These are phyloP conservation scores for Petrocephalus sullivani DNA, from an alignment of 2,797 vertebrate species.

Conservation along the genomic window DNA sequence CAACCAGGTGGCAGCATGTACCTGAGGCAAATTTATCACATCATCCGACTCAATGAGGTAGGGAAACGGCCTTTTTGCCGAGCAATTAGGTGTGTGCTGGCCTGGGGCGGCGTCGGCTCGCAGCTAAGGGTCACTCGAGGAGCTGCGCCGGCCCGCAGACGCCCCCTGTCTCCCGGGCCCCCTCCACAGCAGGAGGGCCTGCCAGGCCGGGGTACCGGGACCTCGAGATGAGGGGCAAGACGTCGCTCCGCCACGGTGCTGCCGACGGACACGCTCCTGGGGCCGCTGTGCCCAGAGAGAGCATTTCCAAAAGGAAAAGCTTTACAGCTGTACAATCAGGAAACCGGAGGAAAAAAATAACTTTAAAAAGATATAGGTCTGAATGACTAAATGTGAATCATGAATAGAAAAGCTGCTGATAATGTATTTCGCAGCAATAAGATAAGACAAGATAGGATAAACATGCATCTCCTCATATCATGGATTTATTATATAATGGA, in stretches of 20 bases:
- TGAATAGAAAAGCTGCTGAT: background rate
- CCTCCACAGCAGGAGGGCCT: background rate
- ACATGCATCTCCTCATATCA: background rate
- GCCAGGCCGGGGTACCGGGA: too few relatives aligned
- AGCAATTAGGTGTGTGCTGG: slow-evolving; percentile 95
- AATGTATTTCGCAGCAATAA: background rate
- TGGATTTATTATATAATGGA: background rate
- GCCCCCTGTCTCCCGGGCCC: background rate
- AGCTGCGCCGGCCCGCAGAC: slow-evolving; percentile 42
- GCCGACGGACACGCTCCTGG: background rate
- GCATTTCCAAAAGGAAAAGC: background rate
- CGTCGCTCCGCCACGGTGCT: background rate
- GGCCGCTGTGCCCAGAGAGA: background rate
- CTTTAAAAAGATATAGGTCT: background rate
- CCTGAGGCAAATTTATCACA: slow-evolving; percentile 99
- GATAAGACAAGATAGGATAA: background rate
- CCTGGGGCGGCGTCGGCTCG: slow-evolving; percentile 79
- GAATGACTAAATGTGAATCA: background rate
- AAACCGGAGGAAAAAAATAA: background rate
- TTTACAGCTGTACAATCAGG: background rate
- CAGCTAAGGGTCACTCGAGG: slow-evolving; percentile 73
- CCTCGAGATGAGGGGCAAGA: background rate
- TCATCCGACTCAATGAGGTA: slow-evolving; percentile 99
- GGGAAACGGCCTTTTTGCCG: slow-evolving; percentile 85
- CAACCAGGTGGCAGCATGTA: slow-evolving; percentile 94